Evolutionary conservation across 2,888 invertebrate species (phyloP), one percentile per base, ranked within the genome.

Genomic region (Spodoptera exigua): DNA sequence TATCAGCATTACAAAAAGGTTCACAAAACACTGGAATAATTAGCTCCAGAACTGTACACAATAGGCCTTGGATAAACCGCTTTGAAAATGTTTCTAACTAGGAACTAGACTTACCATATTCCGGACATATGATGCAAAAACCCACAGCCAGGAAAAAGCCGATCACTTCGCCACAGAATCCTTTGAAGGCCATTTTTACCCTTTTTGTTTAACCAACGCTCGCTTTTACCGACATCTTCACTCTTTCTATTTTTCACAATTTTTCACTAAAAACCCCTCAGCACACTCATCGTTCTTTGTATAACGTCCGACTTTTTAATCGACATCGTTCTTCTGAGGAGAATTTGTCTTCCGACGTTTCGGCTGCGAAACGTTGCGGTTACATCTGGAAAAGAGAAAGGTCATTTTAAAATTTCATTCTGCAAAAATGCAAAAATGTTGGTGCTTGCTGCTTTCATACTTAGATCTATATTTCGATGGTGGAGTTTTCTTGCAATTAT

Each of bases 121-220:
- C 90, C 59, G 93, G 93, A 78, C 90, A 93, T 74, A 89, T 90
- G 85, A 92, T 86, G 86, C 93, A 93, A 80, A 94, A 88, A 72
- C 89, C 89, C 82, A 90, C 89, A 70, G 93, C 92, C 80, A 94
- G 86, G 83, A 93, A 87, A 84, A 92, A 85, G 74, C 93, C 92
- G 85, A 92, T 87, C 89, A 91, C 89, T 78, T 93, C 91, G 70
- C 90, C 89, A 61, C 88, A 89, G 68, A 89, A 87, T 77, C 89
- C 86, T 87, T 89, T 91, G 83, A 84, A 85, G 87, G 89, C 93
- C 93, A 94, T 94, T 87, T 90, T 90, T 84, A 81, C 48, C 83
- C 82, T 84, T 83, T 88, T 88, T 83, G 75, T 83, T 92, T 89
- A 94, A 88, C 93, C 92, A 78, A 92, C 89, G 82, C 89, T 93